Conservation (phyloP, 2,797 vertebrate species). For the Amniataba percoides region DNA sequence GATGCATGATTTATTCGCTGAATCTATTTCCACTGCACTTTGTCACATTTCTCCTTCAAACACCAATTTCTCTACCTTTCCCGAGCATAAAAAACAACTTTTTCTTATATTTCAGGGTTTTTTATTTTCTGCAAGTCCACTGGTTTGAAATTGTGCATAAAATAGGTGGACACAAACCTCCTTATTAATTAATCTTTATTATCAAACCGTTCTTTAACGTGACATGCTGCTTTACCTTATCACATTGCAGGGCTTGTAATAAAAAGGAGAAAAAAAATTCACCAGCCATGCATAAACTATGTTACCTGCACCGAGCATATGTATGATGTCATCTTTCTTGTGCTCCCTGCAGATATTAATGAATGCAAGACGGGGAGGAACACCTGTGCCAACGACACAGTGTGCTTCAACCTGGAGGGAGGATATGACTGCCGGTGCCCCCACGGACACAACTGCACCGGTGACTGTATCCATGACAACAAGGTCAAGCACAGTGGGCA, state of each 20-base stretch:
- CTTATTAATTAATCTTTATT: not conserved
- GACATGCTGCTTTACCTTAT: too few relatives aligned
- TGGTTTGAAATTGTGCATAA: too few relatives aligned
- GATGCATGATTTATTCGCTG: too few relatives aligned
- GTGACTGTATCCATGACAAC: conserved; percentile 94
- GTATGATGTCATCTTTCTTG: conserved; percentile 49
- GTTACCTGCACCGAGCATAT: conserved; percentile 50
- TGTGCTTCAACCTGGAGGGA: conserved; percentile 98
- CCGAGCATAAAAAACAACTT: too few relatives aligned
- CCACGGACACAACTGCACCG: conserved; percentile 97
- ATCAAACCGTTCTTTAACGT: not conserved
- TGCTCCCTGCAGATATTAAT: conserved; percentile 90
- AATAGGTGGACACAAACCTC: too few relatives aligned
- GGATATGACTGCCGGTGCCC: conserved; percentile 98
- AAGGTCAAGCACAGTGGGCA: conserved; percentile 97
- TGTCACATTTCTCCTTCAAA: too few relatives aligned
- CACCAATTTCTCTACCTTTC: too few relatives aligned
- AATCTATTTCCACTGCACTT: too few relatives aligned
- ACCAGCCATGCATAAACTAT: conserved; percentile 5
- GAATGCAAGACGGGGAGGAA: conserved; percentile 95
- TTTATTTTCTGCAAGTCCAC: too few relatives aligned
- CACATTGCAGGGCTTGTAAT: not conserved
- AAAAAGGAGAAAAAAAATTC: not conserved
- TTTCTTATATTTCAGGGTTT: too few relatives aligned
- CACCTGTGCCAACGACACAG: conserved; percentile 96